Evolutionary conservation across 2,797 vertebrate genomes (phyloP).

Genomic region (Iguana delicatissima): DNA sequence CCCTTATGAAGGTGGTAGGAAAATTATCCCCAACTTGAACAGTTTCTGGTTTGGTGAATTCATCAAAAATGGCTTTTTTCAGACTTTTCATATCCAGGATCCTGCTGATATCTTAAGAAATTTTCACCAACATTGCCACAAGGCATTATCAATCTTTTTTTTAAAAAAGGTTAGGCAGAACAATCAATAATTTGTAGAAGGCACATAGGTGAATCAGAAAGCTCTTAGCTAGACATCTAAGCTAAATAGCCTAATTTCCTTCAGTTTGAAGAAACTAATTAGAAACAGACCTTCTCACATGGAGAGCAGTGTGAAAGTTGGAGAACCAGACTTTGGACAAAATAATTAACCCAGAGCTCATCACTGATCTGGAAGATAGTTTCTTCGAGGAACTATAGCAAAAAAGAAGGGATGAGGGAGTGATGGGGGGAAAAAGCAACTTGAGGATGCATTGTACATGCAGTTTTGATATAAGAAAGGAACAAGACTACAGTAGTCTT

Average conservation of each 20-base stretch:
- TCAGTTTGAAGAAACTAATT: not conserved
- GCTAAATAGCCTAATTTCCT: not conserved
- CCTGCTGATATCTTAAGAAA: not conserved
- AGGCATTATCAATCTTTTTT: not conserved
- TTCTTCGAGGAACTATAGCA: not conserved
- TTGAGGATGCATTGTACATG: not conserved
- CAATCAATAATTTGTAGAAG: not conserved
- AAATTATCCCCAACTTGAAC: not conserved
- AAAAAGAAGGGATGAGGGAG: not conserved
- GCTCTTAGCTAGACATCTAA: not conserved
- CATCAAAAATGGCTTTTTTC: not conserved
- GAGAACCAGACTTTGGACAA: not conserved
- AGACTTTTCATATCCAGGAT: not conserved
- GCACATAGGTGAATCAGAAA: not conserved
- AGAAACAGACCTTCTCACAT: constrained; percentile 8
- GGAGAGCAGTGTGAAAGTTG: not conserved
- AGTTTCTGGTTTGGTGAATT: not conserved
- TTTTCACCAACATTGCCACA: not conserved
- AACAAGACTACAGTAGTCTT: not conserved
- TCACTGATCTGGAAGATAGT: not conserved
- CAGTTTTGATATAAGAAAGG: too few relatives aligned
- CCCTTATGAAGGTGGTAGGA: not conserved
- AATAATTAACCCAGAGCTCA: constrained; percentile 2
- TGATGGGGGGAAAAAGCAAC: not conserved
- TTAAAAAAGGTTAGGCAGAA: not conserved